phyloP scores from a whole-genome alignment of 2,797 vertebrate genomes.

The Phoebastria nigripes region DNA sequence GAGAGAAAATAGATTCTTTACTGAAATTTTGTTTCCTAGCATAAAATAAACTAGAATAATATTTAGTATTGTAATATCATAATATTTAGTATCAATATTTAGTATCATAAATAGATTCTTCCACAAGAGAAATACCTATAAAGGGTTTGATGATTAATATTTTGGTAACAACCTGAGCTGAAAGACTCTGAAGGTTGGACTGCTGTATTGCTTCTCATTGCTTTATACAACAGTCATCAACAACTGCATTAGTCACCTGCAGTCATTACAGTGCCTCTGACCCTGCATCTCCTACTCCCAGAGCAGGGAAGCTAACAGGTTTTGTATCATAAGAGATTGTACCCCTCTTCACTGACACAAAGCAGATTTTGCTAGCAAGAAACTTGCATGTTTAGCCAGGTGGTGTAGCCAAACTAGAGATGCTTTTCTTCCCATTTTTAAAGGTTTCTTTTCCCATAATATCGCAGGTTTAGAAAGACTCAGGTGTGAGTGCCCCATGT shows the following conservation, averaged over 20 bases:
- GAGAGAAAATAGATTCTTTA: not conserved
- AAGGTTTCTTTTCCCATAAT: not conserved
- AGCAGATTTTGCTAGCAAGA: not conserved
- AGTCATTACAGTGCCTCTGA: not conserved
- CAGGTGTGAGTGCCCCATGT: not conserved
- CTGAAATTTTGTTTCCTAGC: not conserved
- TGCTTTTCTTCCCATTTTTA: not conserved
- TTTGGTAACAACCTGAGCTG: not conserved
- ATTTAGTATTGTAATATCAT: not conserved
- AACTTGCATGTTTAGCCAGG: not conserved
- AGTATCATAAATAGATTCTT: not conserved
- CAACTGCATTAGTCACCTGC: not conserved
- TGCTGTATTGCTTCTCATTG: not conserved
- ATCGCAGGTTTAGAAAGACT: not conserved
- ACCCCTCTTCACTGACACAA: not conserved
- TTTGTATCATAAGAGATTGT: not conserved
- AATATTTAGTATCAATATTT: not conserved
- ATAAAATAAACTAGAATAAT: not conserved
- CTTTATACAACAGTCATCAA: not conserved
- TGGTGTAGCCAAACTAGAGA: not conserved
- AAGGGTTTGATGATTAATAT: not conserved
- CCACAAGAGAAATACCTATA: not conserved
- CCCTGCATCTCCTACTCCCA: not conserved
- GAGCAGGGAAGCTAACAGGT: not conserved
- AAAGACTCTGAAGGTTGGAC: not conserved